Percentiles rank a stretch among this genome's conserved stretches.
Evolutionary conservation across 2,113 vertebrate species (phyloP).

Genomic region (Anthoscopus minutus): DNA sequence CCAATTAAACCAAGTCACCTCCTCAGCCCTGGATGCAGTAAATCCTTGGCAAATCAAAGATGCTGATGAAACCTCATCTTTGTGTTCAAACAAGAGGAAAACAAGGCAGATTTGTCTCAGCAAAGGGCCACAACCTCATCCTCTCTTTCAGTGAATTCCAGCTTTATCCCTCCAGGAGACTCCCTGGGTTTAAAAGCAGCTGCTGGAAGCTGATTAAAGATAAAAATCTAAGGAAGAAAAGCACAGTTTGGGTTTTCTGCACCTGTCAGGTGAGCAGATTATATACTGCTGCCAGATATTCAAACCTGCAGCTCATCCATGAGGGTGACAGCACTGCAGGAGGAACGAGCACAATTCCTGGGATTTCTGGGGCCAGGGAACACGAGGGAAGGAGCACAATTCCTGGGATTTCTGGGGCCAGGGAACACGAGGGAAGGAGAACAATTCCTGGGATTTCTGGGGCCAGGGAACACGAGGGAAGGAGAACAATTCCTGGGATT

Average conservation of each 20-base stretch:
- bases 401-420: background rate
- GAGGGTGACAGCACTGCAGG: rapidly evolving
- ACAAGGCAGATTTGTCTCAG: background rate
- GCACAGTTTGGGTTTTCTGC: background rate
- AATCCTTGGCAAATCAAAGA: background rate
- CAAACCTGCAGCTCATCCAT: background rate
- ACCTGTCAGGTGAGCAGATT: background rate
- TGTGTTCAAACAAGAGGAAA: background rate
- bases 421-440: background rate
- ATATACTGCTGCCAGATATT: background rate
- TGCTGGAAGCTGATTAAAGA: background rate
- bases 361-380: background rate
- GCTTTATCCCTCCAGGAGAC: background rate
- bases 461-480: background rate
- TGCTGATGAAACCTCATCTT: background rate
- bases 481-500: background rate
- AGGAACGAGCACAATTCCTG: rapidly evolving
- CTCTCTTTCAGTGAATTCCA: background rate
- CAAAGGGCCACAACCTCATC: background rate
- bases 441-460: background rate
- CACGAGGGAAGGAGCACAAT: background rate
- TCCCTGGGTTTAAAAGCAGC: background rate
- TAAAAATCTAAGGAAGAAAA: background rate
- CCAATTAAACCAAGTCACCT: background rate
- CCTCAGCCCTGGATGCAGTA: rapidly evolving